Conservation (phyloP, 92 coral and sea anemone species). For the Porites lobata region DNA sequence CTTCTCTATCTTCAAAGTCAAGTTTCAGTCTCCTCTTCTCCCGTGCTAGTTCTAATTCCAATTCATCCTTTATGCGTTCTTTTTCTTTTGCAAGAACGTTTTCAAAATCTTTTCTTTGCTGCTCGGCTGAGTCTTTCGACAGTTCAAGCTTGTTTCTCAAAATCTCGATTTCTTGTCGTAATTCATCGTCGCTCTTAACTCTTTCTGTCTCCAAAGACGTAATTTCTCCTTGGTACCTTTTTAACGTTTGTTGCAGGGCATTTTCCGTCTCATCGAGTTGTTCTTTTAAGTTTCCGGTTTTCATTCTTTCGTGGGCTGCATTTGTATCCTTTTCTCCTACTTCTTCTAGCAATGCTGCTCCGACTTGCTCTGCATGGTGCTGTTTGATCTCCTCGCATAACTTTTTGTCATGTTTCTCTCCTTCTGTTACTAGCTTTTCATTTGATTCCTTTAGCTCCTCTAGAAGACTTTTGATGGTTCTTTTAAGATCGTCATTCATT, state of each 20-base stretch:
- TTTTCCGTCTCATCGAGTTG: constrained; percentile 78
- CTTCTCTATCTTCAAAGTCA: constrained; percentile 65
- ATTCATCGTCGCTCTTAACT: constrained; percentile 61
- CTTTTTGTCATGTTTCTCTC: neutral
- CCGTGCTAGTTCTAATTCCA: constrained; percentile 65
- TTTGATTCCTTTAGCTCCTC: constrained; percentile 43
- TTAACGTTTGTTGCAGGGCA: constrained; percentile 67
- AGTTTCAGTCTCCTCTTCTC: constrained; percentile 58
- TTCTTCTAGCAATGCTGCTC: neutral
- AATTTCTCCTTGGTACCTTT: constrained; percentile 74
- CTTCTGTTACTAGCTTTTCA: constrained; percentile 11
- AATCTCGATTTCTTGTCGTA: constrained; percentile 66
- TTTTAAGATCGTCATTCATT: constrained; percentile 70
- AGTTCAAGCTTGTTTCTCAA: constrained; percentile 65
- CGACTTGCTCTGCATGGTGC: neutral
- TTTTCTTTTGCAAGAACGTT: constrained; percentile 64
- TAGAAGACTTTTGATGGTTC: constrained; percentile 50
- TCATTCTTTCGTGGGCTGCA: constrained; percentile 40
- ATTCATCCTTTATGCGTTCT: constrained; percentile 57
- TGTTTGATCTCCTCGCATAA: neutral
- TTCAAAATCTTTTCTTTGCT: constrained; percentile 67
- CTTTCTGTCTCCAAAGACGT: constrained; percentile 60
- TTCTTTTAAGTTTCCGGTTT: constrained; percentile 69
- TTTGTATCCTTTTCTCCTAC: constrained; percentile 24
- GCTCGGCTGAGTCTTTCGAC: constrained; percentile 58